Evolutionary conservation across 2,113 vertebrate genomes (phyloP).

Genomic region (Leiothrix lutea): DNA sequence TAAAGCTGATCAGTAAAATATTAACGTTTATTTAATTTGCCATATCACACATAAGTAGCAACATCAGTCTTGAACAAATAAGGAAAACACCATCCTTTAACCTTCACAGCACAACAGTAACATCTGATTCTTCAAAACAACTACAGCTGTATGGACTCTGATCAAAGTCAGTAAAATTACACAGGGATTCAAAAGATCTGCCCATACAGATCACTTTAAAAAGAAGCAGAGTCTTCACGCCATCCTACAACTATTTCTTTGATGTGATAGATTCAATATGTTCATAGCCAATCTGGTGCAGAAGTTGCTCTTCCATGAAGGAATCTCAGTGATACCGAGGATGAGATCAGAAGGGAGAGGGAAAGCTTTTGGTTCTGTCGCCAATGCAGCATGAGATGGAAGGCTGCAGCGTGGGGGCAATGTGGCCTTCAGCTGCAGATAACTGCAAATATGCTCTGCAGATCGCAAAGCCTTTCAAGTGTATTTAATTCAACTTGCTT

Average conservation of each 20-base stretch:
- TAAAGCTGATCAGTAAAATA: neutral
- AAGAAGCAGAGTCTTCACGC: conserved; percentile 17
- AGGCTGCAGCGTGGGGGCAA: neutral
- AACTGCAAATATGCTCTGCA: neutral
- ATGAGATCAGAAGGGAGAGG: neutral
- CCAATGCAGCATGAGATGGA: fast-evolving
- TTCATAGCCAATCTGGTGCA: neutral
- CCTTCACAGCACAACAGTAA: neutral
- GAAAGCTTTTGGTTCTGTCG: neutral
- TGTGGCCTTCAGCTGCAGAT: neutral
- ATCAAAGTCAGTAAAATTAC: conserved; percentile 29
- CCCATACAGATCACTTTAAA: neutral
- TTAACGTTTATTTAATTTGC: neutral
- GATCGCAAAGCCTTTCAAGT: neutral
- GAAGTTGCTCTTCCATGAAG: neutral
- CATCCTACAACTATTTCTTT: conserved; percentile 42
- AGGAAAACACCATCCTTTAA: neutral
- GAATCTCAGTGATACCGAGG: neutral
- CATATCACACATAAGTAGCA: neutral
- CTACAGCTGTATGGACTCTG: neutral
- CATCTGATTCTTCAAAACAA: conserved; percentile 9
- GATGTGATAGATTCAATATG: conserved; percentile 48
- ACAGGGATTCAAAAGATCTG: conserved; percentile 2
- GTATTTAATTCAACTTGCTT: neutral
- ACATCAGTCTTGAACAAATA: neutral